Base-by-base conservation (phyloP, 2,113 vertebrate species). In the Bufo bufo region DNA sequence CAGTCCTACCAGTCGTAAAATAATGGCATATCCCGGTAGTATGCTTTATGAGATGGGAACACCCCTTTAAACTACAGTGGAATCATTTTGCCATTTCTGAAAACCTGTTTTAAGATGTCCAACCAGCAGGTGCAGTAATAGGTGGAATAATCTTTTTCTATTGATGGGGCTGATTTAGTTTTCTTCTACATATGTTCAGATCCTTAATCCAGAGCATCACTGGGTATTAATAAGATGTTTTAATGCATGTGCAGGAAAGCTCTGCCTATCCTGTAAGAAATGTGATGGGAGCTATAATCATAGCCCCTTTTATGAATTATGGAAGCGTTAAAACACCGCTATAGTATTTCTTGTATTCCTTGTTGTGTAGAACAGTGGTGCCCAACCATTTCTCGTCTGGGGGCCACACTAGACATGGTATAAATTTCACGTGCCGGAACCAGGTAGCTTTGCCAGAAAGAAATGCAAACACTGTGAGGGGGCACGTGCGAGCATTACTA, bases 171-270 rank as follows among this genome's bases (percentile, higher is more conserved):
- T 50, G 81, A 19, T 82, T 9, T 65, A 63, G 50, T 82, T 82
- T 52, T 50, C 20, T 52, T 66, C 17, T 52, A 45, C 43, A 66
- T 63, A 45, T 82, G 58, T 82, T 63, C 43, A 47, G 58, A 49
- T 50, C 80, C 59, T 23, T 82, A 49, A 65, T 45, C 59, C 50
- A 49, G 49, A 82, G 80, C 9, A 52, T n/a, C 47, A 16, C 61
- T 23, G 81, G 66, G n/a, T 66, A 49, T 52, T 83, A 61, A 82
- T 82, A 49, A 50, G 61, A 69, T 69, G 61, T 69, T 69, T 83
- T 66, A 66, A 52, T 16, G 23, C 56, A 83, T 83, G 43, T 82
- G 45, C 77, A 58, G 54, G 50, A 47, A 56, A 79, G 77, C 54
- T 13, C 12, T 58, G 14, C 77, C n/a, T 56, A 78, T 54, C 50